Evolutionary conservation across 2,113 vertebrate species (phyloP).

Genomic region (Oreotrochilus melanogaster): DNA sequence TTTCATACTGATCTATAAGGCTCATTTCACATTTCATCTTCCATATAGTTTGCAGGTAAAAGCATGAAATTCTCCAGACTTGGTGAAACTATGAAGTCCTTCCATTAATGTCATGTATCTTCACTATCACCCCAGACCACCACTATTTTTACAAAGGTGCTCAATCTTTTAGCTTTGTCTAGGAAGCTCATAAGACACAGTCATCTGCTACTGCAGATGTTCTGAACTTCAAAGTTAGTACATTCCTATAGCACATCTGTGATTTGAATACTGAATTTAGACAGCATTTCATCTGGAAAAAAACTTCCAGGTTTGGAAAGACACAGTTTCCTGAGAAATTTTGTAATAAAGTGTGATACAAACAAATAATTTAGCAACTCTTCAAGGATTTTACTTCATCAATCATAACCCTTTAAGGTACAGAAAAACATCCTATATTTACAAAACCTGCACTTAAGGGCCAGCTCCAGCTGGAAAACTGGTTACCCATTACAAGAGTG

Average conservation of each 20-base stretch:
- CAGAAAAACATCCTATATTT: not conserved
- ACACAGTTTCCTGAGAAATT: not conserved
- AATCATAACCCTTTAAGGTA: not conserved
- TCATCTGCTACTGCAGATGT: not conserved
- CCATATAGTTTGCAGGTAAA: not conserved
- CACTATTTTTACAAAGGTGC: not conserved
- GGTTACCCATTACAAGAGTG: not conserved
- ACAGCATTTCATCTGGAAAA: not conserved
- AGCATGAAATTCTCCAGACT: not conserved
- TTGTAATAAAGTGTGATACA: not conserved
- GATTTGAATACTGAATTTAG: not conserved
- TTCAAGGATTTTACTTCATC: not conserved
- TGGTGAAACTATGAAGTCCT: not conserved
- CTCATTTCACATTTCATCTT: not conserved
- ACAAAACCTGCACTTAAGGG: not conserved
- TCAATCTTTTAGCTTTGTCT: not conserved
- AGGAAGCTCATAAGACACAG: not conserved
- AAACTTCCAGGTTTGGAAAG: not conserved
- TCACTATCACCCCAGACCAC: not conserved
- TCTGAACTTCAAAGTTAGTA: not conserved
- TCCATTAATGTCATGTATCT: not conserved
- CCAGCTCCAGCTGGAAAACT: not conserved
- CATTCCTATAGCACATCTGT: not conserved
- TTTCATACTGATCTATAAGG: not conserved
- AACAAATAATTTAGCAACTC: not conserved